Percentiles rank a stretch among this genome's conserved stretches.
These are phyloP conservation scores for Bombus picipes DNA, from an alignment of 1,140 invertebrate genomes.

Conservation along the genomic window DNA sequence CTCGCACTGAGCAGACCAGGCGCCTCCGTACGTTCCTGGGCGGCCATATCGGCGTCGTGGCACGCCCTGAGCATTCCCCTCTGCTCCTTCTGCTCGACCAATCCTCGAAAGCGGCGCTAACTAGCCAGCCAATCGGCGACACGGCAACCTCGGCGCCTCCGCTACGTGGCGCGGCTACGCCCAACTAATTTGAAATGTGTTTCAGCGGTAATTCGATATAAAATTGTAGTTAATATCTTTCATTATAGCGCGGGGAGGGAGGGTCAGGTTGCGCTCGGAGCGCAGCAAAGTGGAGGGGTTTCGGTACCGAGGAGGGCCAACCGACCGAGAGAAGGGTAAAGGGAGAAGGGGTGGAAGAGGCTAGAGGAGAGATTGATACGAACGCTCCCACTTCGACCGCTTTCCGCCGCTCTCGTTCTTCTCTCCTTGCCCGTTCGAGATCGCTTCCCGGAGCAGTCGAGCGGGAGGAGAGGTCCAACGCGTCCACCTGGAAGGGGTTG, in stretches of 20 bases:
- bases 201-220: slow-evolving; percentile 83
- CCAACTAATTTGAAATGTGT: slow-evolving; percentile 82
- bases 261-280: neutral
- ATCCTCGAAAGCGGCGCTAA: neutral
- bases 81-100: slow-evolving; percentile 41
- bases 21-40: slow-evolving; percentile 66
- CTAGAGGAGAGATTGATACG: slow-evolving; percentile 50
- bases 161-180: slow-evolving; percentile 72
- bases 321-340: neutral
- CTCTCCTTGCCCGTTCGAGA: slow-evolving; percentile 50
- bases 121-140: slow-evolving; percentile 66
- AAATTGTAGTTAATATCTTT: slow-evolving; percentile 84
- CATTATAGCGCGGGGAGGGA: slow-evolving; percentile 77
- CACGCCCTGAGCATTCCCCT: slow-evolving; percentile 69
- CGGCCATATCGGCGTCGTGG: slow-evolving; percentile 76
- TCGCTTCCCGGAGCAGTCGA: slow-evolving; percentile 59
- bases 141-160: slow-evolving; percentile 58
- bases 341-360: neutral
- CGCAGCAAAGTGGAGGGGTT: slow-evolving; percentile 6
- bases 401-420: slow-evolving; percentile 37
- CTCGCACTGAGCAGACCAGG: slow-evolving; percentile 67
- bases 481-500: slow-evolving; percentile 65
- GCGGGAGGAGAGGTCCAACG: slow-evolving; percentile 42
- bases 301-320: neutral
- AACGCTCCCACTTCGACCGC: slow-evolving; percentile 40